phyloP scores from a whole-genome alignment of 2,113 vertebrate genomes.

The Podocnemis expansa region DNA sequence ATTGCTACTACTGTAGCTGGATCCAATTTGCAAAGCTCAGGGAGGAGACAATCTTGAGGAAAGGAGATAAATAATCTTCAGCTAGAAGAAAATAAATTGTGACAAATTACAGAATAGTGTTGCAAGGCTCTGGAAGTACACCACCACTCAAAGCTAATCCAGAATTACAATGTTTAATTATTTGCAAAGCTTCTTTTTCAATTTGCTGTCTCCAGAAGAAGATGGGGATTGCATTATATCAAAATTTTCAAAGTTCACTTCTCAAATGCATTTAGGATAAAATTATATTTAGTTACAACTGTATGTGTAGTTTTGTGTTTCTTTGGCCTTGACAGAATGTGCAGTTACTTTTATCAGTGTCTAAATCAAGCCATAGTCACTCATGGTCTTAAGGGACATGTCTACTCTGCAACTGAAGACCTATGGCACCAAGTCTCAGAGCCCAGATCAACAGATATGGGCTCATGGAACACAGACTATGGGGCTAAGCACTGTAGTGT shows the following conservation, averaged over 20 bases:
- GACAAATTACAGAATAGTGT: background rate
- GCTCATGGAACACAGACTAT: background rate
- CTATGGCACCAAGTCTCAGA: background rate
- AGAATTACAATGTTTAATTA: background rate
- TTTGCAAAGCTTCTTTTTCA: background rate
- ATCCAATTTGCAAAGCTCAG: background rate
- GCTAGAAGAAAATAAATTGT: background rate
- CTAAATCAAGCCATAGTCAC: background rate
- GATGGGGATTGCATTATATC: background rate
- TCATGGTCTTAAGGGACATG: background rate
- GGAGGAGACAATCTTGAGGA: background rate
- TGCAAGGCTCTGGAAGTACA: background rate
- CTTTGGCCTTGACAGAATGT: background rate
- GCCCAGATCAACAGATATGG: background rate
- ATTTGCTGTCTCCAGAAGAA: background rate
- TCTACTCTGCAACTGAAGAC: background rate
- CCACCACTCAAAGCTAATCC: background rate
- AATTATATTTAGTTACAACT: background rate
- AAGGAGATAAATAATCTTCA: constrained; percentile 2
- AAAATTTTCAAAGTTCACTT: background rate
- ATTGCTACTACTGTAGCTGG: background rate
- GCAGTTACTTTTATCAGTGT: background rate
- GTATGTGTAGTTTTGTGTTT: background rate
- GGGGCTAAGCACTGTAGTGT: background rate
- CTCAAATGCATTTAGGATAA: background rate